Percentiles rank a stretch among this genome's conserved stretches.
Conservation (phyloP, 1,140 invertebrate species). For the Anagrus nilaparvatae region DNA sequence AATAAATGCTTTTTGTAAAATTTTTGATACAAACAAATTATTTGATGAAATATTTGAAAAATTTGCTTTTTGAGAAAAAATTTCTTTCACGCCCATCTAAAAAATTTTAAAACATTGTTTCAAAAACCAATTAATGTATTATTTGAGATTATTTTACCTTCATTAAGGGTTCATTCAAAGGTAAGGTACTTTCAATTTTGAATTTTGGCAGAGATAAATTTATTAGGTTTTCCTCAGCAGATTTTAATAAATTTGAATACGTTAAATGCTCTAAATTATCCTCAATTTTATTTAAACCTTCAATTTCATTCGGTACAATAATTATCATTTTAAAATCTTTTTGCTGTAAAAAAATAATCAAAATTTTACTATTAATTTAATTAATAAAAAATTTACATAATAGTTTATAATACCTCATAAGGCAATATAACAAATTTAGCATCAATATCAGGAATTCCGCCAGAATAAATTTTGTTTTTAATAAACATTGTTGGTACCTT, state of each 20-base stretch:
- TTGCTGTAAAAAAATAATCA: too few species aligned
- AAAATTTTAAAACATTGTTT: conserved; percentile 16
- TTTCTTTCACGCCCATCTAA: conserved; percentile 41
- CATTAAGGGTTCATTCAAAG: conserved; percentile 29
- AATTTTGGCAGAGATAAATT: conserved; percentile 36
- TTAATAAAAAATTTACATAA: too few species aligned
- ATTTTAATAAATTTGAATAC: too few species aligned
- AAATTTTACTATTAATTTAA: too few species aligned
- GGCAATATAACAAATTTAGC: conserved; percentile 47
- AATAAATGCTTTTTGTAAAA: conserved; percentile 51
- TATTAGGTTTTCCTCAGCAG: too few species aligned
- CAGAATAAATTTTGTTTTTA: conserved; percentile 41
- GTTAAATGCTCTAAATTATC: too few species aligned
- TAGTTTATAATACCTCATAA: conserved; percentile 44
- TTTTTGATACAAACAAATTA: conserved; percentile 40
- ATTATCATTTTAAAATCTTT: too few species aligned
- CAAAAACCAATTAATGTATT: too few species aligned
- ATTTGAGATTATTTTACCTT: too few species aligned
- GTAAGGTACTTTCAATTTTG: conserved; percentile 33
- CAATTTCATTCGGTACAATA: too few species aligned
- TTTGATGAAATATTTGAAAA: conserved; percentile 41
- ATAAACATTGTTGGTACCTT: conserved; percentile 50
- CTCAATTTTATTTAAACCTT: too few species aligned
- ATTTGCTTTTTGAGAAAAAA: conserved; percentile 43
- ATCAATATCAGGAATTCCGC: conserved; percentile 38